These are phyloP conservation scores for Hyaena hyaena DNA, from an alignment of 2,113 vertebrate species.

Conservation along the genomic window DNA sequence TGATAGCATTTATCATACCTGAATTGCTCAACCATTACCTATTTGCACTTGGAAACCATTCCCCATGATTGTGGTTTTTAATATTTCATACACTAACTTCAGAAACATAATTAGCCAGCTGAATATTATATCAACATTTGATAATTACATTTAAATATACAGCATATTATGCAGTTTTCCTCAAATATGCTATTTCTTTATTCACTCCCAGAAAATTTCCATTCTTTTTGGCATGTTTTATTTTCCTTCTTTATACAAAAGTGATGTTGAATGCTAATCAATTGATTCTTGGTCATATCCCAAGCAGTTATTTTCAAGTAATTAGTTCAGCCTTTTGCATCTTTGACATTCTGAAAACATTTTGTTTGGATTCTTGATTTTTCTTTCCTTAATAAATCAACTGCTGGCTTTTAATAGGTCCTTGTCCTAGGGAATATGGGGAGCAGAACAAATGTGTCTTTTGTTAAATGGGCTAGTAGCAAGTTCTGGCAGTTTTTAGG, in stretches of 20 bases:
- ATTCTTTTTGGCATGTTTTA: conserved; percentile 52
- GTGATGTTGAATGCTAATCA: conserved; percentile 58
- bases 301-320: conserved; percentile 63
- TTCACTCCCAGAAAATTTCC: conserved; percentile 45
- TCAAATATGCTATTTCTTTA: conserved; percentile 53
- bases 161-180: conserved; percentile 48
- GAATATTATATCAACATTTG: conserved; percentile 65
- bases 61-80: conserved; percentile 23
- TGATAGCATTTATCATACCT: neutral
- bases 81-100: conserved; percentile 57
- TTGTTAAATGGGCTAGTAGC: neutral
- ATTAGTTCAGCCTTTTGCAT: conserved; percentile 53
- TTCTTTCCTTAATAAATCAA: conserved; percentile 54
- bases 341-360: conserved; percentile 55
- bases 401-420: neutral
- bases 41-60: conserved; percentile 45
- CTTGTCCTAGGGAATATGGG: neutral
- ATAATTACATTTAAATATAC: conserved; percentile 62
- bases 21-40: neutral
- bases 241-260: conserved; percentile 61
- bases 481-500: neutral
- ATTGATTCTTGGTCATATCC: conserved; percentile 35
- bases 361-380: conserved; percentile 53
- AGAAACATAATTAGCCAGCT: conserved; percentile 58
- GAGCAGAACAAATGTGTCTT: neutral